Conservation (phyloP, 2,888 invertebrate species). For the Melitaea athalia region DNA sequence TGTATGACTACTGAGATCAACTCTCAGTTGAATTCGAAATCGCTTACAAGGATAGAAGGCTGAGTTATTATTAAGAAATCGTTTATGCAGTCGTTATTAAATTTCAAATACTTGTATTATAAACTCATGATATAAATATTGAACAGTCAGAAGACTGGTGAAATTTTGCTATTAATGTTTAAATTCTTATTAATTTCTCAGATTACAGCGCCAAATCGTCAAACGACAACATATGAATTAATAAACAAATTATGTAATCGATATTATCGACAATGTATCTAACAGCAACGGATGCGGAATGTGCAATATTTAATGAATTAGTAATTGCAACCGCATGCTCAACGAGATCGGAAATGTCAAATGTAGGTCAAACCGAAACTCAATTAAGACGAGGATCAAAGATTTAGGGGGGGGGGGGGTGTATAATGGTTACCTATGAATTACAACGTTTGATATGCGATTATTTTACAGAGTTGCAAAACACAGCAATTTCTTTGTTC, state of each 20-base stretch:
- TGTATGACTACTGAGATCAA: no score
- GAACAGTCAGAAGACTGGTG: neutral
- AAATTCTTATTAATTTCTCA: neutral
- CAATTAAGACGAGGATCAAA: constrained; percentile 16
- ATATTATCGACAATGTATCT: constrained; percentile 1
- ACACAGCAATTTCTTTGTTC: no score
- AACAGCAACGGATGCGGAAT: neutral
- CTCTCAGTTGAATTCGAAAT: no score
- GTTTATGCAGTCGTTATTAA: no score
- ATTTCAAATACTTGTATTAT: no score
- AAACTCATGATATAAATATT: no score
- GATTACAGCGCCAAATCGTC: neutral
- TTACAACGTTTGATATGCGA: neutral
- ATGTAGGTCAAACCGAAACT: constrained; percentile 21
- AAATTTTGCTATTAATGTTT: neutral
- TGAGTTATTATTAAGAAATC: no score
- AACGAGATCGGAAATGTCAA: constrained; percentile 14
- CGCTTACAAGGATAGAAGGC: no score
- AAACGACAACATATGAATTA: neutral
- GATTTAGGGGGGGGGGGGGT: neutral
- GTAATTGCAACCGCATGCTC: constrained; percentile 4
- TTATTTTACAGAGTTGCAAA: neutral
- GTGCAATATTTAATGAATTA: constrained; percentile 12
- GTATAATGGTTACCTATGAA: neutral
- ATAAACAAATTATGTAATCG: neutral